Evolutionary conservation across 2,113 vertebrate species (phyloP), one percentile per base, ranked within the genome.

Genomic region (Atractosteus spatula): DNA sequence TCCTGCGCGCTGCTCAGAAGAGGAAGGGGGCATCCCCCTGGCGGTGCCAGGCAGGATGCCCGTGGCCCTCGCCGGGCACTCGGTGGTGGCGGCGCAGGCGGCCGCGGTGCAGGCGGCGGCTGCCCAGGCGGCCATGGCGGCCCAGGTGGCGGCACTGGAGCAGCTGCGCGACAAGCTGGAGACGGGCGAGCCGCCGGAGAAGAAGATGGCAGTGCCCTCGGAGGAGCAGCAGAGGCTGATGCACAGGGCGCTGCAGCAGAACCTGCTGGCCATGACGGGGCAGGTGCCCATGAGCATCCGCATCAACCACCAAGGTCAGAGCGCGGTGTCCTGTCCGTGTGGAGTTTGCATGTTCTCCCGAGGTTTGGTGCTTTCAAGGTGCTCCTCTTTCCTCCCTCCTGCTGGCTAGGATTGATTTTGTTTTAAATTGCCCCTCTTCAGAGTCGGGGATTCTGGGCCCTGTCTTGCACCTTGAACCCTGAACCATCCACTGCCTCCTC

Each of bases 251-350:
- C 83, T 99, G 69, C 97, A 99, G 88, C 97, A 98, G 80, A 99
- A 98, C 89, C 89, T 99, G 71, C 89, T 99, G 80, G 96, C 97
- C 74, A 98, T 98, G 97, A 94, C 94, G 0, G 90, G 93, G 0
- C 97, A 99, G 89, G 85, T 99, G 78, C 97, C 97, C 17, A 99
- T 99, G 97, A 99, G 94, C 88, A 96, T 99, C 80, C 95, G 97
- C 61, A 98, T 99, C 90, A 98, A 94, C 84, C 96, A 91, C 89
- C 96, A 96, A 92, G 96, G 96, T 96, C 91, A 4, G 72, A 7
- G 17, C 17, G 17, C 17, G 17, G 17, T 1, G 17, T 29, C 17
- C 17, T 29, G 17, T 29, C 17, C 17, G 17, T 29, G 17, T 29
- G 17, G 17, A 29, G 17, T 29, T 29, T 29, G 17, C 17, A 29